Percentiles rank a stretch among this genome's conserved stretches.
phyloP scores from a whole-genome alignment of 2,113 vertebrate species.

The Poeciliopsis occidentalis region DNA sequence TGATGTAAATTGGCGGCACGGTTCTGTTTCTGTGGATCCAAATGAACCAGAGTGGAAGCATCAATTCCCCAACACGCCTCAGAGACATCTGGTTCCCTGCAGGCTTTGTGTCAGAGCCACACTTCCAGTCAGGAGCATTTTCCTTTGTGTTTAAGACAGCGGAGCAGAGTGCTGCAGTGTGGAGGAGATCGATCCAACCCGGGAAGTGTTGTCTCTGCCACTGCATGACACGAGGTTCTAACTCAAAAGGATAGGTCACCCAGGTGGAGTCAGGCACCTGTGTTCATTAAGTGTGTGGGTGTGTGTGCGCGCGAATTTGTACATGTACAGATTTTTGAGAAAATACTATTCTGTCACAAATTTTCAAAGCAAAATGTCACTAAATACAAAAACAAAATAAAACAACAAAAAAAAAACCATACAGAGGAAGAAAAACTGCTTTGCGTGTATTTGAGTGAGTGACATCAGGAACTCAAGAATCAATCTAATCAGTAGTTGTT shows the following conservation, averaged over 20 bases:
- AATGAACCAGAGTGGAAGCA: constrained; percentile 52
- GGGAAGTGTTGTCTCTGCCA: constrained; percentile 65
- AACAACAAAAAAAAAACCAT: background rate
- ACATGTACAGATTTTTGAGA: too few species aligned
- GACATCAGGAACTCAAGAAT: background rate
- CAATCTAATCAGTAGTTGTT: background rate
- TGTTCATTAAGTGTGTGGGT: constrained; percentile 41
- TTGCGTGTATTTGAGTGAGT: background rate
- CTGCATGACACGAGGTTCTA: constrained; percentile 56
- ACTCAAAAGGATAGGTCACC: constrained; percentile 62
- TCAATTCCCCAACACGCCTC: constrained; percentile 62
- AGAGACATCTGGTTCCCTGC: constrained; percentile 66
- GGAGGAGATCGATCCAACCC: constrained; percentile 61
- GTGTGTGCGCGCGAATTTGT: background rate
- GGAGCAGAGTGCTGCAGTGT: constrained; percentile 41
- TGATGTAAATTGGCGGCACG: constrained; percentile 18
- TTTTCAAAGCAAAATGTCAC: background rate
- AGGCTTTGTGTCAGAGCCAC: constrained; percentile 63
- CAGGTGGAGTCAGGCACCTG: constrained; percentile 51
- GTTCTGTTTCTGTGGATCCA: constrained; percentile 24
- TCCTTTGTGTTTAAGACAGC: constrained; percentile 65
- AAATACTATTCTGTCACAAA: background rate
- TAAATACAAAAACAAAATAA: background rate
- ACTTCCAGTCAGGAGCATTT: constrained; percentile 65
- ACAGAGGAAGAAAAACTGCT: background rate